Conservation (phyloP, 1,140 invertebrate species). For the Chironomus tepperi region DNA sequence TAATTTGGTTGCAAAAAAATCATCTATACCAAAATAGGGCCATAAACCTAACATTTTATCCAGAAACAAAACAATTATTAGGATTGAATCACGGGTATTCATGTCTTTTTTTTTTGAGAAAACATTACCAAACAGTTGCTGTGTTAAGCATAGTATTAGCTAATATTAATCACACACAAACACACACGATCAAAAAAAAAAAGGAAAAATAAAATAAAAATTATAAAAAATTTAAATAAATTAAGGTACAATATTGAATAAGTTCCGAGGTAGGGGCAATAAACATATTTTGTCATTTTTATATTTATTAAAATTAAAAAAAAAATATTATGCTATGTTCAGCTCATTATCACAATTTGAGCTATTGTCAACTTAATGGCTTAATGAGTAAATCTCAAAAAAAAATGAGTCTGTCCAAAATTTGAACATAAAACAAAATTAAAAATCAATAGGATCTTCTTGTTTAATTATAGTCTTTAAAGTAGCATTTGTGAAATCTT, state of each 20-base stretch:
- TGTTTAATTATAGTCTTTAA: neutral
- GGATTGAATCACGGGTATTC: neutral
- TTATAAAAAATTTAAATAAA: conserved; percentile 2
- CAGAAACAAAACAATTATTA: neutral
- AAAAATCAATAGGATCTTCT: no score
- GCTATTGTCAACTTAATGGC: neutral
- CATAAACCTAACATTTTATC: neutral
- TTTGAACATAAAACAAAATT: neutral
- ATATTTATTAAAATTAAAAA: neutral
- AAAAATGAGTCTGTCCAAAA: no score
- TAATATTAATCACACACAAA: conserved; percentile 19
- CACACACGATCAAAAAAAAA: conserved; percentile 12
- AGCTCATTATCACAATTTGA: neutral
- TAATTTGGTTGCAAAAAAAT: conserved; percentile 14
- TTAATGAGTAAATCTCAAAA: neutral
- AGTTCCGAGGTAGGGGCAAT: conserved; percentile 14
- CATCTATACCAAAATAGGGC: conserved; percentile 13
- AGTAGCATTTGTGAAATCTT: neutral
- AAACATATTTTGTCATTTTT: conserved; percentile 5
- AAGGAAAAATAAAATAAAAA: neutral
- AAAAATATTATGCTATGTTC: neutral
- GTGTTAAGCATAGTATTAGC: neutral
- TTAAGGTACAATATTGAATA: neutral
- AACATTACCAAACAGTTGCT: conserved; percentile 1
- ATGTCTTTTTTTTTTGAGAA: neutral